These are phyloP conservation scores for Talpa occidentalis DNA, from an alignment of 2,113 vertebrate genomes.

Conservation along the genomic window DNA sequence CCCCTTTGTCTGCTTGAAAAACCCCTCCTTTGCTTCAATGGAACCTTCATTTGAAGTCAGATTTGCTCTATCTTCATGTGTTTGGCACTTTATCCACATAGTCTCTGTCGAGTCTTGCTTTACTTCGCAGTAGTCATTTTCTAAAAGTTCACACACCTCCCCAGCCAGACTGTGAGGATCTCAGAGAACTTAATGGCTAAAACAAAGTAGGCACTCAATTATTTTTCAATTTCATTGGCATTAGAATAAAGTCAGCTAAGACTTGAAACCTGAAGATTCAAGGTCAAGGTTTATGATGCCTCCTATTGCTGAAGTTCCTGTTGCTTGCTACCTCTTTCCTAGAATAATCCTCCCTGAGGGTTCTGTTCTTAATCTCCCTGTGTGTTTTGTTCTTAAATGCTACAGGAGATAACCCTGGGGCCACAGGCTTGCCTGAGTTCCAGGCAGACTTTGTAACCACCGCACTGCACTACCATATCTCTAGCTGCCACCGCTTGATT, in stretches of 20 bases:
- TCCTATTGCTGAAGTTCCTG: neutral
- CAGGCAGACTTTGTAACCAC: constrained; percentile 57
- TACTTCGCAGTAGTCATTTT: neutral
- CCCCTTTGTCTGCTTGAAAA: neutral
- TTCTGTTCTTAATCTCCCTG: neutral
- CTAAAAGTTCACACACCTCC: neutral
- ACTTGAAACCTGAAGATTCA: neutral
- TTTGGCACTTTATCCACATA: neutral
- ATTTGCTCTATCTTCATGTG: neutral
- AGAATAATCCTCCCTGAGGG: neutral
- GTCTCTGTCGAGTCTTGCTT: neutral
- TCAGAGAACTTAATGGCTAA: neutral
- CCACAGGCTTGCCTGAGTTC: constrained; percentile 59
- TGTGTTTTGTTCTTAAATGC: constrained; percentile 38
- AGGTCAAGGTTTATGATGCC: neutral
- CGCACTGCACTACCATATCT: neutral
- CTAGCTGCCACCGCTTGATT: constrained; percentile 51
- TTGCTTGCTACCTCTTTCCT: neutral
- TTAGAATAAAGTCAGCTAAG: neutral
- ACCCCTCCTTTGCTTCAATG: neutral
- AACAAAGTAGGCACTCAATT: neutral
- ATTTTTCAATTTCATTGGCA: neutral
- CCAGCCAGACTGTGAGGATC: neutral
- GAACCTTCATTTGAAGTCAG: neutral
- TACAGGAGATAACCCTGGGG: constrained; percentile 53